phyloP scores from a whole-genome alignment of 2,797 vertebrate genomes.

The Pantherophis alleghaniensis region DNA sequence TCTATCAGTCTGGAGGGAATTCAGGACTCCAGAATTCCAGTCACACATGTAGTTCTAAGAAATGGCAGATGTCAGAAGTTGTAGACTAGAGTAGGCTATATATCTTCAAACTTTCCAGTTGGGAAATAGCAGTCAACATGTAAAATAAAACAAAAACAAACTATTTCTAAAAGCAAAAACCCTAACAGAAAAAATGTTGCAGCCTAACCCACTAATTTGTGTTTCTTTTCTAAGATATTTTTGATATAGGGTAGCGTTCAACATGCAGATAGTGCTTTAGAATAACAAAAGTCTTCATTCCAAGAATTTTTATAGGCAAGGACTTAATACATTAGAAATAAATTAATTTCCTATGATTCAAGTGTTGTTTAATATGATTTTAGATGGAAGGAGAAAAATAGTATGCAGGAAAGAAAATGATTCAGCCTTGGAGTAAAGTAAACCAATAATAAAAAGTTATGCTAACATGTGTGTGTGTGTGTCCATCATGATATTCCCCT shows the following conservation, averaged over 20 bases:
- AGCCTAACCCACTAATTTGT: not conserved
- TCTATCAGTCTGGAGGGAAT: not conserved
- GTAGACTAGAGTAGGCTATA: not conserved
- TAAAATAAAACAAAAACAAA: not conserved
- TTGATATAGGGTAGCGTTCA: not conserved
- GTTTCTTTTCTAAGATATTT: not conserved
- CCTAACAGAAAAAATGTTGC: not conserved
- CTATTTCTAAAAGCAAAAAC: not conserved
- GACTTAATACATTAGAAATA: not conserved
- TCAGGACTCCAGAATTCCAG: not conserved
- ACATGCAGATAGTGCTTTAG: not conserved
- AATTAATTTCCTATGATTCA: not conserved
- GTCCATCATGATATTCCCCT: not conserved
- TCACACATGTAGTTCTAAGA: not conserved
- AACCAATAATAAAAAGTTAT: not conserved
- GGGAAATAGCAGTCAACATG: not conserved
- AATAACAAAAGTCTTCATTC: not conserved
- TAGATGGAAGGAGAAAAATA: not conserved
- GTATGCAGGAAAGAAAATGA: not conserved
- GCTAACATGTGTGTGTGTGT: not conserved
- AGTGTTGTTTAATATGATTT: not conserved
- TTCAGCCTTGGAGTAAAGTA: not conserved
- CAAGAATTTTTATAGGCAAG: not conserved
- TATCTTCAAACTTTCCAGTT: not conserved
- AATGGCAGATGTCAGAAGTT: not conserved